These are phyloP conservation scores for Melanogrammus aeglefinus DNA, from an alignment of 2,797 vertebrate genomes.

Conservation along the genomic window DNA sequence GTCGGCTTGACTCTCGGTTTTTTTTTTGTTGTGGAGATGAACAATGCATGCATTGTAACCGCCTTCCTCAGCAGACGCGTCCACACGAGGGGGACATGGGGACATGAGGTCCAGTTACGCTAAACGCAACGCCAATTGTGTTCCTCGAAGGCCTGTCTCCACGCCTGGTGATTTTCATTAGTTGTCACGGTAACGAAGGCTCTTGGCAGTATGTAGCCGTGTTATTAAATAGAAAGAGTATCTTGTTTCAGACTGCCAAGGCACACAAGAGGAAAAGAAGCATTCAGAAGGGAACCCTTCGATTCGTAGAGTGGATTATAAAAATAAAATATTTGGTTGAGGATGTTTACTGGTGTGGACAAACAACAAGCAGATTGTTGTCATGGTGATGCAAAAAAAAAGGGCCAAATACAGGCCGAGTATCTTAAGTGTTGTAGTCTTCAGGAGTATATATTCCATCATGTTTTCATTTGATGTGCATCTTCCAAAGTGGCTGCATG, in stretches of 20 bases:
- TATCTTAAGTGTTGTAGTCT: slow-evolving; percentile 27
- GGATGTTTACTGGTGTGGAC: slow-evolving; percentile 45
- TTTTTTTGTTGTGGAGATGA: background rate
- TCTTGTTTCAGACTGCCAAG: slow-evolving; percentile 54
- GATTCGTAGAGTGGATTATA: slow-evolving; percentile 54
- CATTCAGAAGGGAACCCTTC: slow-evolving; percentile 57
- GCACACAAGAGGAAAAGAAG: slow-evolving; percentile 41
- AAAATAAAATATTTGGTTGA: too few relatives aligned
- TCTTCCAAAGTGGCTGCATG: background rate
- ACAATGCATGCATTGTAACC: too few relatives aligned
- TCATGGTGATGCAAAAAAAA: slow-evolving; percentile 62
- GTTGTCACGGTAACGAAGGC: slow-evolving; percentile 65
- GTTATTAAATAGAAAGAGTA: slow-evolving; percentile 61
- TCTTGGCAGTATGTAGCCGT: slow-evolving; percentile 48
- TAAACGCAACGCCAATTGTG: slow-evolving; percentile 38
- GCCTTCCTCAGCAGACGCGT: background rate
- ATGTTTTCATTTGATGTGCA: background rate
- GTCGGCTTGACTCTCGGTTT: background rate
- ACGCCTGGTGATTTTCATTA: slow-evolving; percentile 56
- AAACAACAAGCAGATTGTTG: slow-evolving; percentile 59
- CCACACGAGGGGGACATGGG: background rate
- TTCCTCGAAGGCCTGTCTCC: slow-evolving; percentile 40
- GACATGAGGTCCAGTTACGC: slow-evolving; percentile 27
- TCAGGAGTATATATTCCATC: slow-evolving; percentile 23
- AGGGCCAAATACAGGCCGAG: slow-evolving; percentile 27